Percentiles rank a stretch among this genome's conserved stretches.
Conservation (phyloP, 2,113 vertebrate genomes). For the Tachysurus fulvidraco region DNA sequence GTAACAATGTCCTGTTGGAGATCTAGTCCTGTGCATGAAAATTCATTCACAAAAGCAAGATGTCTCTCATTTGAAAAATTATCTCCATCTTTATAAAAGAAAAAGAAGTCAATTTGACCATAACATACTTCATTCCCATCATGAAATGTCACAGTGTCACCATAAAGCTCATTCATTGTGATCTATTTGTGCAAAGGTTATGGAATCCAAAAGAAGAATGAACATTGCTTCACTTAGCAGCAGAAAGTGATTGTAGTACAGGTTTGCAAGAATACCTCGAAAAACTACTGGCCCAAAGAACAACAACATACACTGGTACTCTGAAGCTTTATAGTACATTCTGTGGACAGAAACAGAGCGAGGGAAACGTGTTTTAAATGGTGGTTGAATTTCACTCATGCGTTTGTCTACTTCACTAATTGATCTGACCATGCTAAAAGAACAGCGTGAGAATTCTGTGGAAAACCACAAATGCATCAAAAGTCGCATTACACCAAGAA, state of each 20-base stretch:
- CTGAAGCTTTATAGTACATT: constrained; percentile 49
- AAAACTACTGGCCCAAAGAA: constrained; percentile 51
- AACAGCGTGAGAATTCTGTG: neutral
- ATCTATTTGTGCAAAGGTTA: neutral
- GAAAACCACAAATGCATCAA: constrained; percentile 43
- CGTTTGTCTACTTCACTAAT: constrained; percentile 32
- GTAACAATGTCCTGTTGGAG: neutral
- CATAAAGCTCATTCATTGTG: neutral
- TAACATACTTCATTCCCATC: neutral
- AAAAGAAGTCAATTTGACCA: constrained; percentile 9
- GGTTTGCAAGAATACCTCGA: constrained; percentile 39
- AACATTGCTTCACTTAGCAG: neutral
- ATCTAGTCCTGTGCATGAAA: neutral
- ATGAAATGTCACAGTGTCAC: neutral
- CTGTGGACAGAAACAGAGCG: constrained; percentile 39
- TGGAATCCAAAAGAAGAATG: neutral
- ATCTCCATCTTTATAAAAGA: neutral
- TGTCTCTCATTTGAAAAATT: constrained; percentile 2
- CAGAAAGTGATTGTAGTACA: constrained; percentile 27
- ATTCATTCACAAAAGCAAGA: constrained; percentile 17
- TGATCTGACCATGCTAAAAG: constrained; percentile 42
- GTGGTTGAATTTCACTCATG: constrained; percentile 26
- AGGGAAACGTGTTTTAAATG: constrained; percentile 29
- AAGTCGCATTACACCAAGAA: constrained; percentile 34
- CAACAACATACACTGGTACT: constrained; percentile 32